Base-by-base conservation (phyloP, 2,113 vertebrate genomes). In the Lasiurus cinereus region DNA sequence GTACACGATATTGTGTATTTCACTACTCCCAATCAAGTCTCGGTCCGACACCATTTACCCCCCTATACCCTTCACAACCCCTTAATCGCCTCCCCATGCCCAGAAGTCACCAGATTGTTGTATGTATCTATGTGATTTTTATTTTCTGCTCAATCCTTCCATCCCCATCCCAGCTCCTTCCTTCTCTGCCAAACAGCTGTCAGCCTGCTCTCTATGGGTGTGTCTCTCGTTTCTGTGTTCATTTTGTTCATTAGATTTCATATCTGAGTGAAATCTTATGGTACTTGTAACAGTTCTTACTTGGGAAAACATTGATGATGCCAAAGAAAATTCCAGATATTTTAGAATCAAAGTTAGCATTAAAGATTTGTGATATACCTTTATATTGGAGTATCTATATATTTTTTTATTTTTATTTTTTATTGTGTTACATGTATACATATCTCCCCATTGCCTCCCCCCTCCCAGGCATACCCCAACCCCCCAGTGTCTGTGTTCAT, bases 261-360 rank as follows among this genome's bases (percentile, higher is more conserved):
- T 16, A 67, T 66, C 0, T 67, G 14, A 16, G 31, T 67, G 64
- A 16, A 67, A 67, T 67, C 29, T 31, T 66, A 31, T 66, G 14
- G 29, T 15, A 66, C 6, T n/a, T 66, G 13, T 31, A 64, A 31
- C 6, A 80, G 18, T 70, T 69, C 74, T 84, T 96, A 64, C 67
- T 80, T 76, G 83, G 46, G 62, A 93, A 97, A 96, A 93, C 11
- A 54, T 31, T 67, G 48, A 13, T 72, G 39, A 72, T 88, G 64
- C 46, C 72, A 89, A 85, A 83, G 76, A 92, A 88, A 15, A 93
- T 94, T 21, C 33, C 73, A 80, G 16, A 70, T 87, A 82, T 64
- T 82, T 93, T 52, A 54, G 90, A 76, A 94, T 94, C 62, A 92
- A 91, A 97, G 39, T 31, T 80, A 0, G 29, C 83, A 13, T 85